Percentiles rank a stretch among this genome's conserved stretches.
Evolutionary conservation across 2,113 vertebrate species (phyloP).

Genomic region (Eulemur rufifrons): DNA sequence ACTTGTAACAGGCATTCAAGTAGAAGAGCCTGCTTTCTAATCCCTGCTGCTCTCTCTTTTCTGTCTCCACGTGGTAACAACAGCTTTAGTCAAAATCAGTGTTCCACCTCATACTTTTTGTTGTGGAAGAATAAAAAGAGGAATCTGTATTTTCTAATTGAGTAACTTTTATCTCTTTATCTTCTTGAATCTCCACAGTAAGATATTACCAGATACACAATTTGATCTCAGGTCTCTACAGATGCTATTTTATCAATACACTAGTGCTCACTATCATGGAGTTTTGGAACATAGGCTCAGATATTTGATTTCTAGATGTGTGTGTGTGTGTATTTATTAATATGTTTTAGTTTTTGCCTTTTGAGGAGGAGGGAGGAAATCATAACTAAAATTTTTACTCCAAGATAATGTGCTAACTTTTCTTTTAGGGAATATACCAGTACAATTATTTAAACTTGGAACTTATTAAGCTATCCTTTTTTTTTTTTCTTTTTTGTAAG

Average conservation of each 20-base stretch:
- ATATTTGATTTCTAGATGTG: not conserved
- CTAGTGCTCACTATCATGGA: not conserved
- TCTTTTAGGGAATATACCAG: conserved; percentile 26
- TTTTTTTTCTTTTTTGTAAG: conserved; percentile 12
- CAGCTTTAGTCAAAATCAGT: not conserved
- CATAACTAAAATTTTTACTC: not conserved
- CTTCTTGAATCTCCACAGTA: not conserved
- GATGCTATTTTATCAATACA: not conserved
- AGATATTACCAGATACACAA: not conserved
- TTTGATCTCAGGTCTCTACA: not conserved
- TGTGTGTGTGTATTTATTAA: not conserved
- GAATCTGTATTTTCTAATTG: not conserved
- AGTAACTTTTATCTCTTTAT: not conserved
- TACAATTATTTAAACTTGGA: conserved; percentile 65
- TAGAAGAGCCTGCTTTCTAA: not conserved
- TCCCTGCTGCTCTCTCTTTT: not conserved
- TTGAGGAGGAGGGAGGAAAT: not conserved
- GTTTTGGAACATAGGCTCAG: not conserved
- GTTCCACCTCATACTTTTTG: not conserved
- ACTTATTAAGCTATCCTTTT: not conserved
- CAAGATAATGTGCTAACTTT: not conserved
- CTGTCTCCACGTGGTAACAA: not conserved
- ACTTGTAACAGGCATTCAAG: not conserved
- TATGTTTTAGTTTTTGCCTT: not conserved
- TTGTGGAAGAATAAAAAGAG: not conserved